phyloP scores from a whole-genome alignment of 2,888 invertebrate species.

The Tribolium freemani region DNA sequence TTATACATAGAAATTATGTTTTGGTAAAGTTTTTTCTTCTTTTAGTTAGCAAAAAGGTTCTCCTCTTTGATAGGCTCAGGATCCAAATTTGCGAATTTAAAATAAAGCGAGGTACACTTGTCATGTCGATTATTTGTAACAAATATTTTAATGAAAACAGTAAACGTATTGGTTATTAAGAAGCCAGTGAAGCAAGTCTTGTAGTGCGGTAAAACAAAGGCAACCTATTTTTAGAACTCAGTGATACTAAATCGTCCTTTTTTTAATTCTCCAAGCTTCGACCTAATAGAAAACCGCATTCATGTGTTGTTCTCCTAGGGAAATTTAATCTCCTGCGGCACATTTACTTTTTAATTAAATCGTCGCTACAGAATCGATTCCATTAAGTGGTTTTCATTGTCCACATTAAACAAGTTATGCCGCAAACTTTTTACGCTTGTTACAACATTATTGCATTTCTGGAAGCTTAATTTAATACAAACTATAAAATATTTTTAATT shows the following conservation, averaged over 20 bases:
- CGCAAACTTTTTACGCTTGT: conserved; percentile 18
- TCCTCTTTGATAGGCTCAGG: no score
- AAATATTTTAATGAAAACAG: no score
- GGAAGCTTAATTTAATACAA: conserved; percentile 28
- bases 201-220: neutral
- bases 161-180: no score
- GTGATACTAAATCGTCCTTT: conserved; percentile 3
- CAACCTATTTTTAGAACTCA: neutral
- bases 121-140: no score
- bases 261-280: conserved; percentile 30
- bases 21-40: no score
- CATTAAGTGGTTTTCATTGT: conserved; percentile 47
- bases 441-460: conserved; percentile 14
- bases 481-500: conserved; percentile 25
- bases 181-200: neutral
- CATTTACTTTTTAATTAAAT: conserved; percentile 46
- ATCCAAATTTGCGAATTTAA: no score
- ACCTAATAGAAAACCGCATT: conserved; percentile 33
- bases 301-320: conserved; percentile 36
- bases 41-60: no score
- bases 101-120: no score
- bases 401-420: conserved; percentile 42
- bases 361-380: conserved; percentile 40
- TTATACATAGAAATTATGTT: no score
- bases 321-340: conserved; percentile 44